Conservation (phyloP, 2,888 invertebrate species). For the Deroplatys truncata region DNA sequence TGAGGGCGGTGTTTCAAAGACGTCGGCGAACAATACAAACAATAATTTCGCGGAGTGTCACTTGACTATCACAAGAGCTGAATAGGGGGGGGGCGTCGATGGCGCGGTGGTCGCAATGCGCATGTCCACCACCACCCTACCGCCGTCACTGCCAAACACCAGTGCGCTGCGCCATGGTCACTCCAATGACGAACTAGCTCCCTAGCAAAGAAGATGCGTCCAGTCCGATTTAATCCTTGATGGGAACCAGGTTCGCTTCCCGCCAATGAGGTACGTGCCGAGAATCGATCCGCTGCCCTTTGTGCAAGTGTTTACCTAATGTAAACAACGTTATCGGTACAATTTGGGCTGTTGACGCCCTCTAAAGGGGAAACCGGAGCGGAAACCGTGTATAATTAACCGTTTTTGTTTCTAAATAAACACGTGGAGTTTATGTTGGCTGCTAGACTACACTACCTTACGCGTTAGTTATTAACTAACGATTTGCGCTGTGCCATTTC, state of each 20-base stretch:
- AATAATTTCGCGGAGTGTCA: neutral
- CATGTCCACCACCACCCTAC: neutral
- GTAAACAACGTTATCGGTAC: neutral
- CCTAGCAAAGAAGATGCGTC: neutral
- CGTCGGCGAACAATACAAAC: neutral
- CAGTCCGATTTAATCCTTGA: neutral
- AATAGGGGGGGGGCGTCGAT: too few relatives aligned
- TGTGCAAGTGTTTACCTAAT: neutral
- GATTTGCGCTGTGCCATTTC: too few relatives aligned
- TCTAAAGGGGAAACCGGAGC: neutral
- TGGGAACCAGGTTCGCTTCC: neutral
- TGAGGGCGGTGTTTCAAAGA: neutral
- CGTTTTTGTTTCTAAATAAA: neutral
- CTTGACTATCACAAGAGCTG: neutral
- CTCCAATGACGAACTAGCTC: neutral
- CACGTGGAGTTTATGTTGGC: neutral
- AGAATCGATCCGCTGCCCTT: neutral
- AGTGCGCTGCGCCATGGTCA: neutral
- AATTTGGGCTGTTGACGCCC: neutral
- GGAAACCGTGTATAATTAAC: neutral
- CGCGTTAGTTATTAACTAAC: too few relatives aligned
- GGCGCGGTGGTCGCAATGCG: neutral
- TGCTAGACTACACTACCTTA: too few relatives aligned
- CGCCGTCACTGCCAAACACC: neutral
- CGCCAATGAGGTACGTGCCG: neutral